Evolutionary conservation across 2,797 vertebrate genomes (phyloP), one percentile per base, ranked within the genome.

Genomic region (Apogon talboti): DNA sequence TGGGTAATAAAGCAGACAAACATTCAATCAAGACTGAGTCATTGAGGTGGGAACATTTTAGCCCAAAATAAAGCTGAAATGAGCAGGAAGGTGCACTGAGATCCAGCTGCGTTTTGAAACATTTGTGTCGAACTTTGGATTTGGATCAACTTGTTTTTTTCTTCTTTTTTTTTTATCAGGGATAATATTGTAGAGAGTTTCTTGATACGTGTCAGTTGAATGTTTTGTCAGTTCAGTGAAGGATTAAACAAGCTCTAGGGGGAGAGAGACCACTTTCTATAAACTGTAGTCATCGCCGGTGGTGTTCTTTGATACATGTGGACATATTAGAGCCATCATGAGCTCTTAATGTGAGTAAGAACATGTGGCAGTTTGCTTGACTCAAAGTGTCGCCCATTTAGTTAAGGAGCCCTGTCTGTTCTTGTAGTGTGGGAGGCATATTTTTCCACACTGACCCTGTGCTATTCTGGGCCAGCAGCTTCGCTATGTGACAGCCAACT

Each of bases 401-500:
- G 60, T 76, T 56, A 64, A 84, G 71, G 69, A 68, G 66, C 51
- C 50, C 55, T 62, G 66, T 76, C 70, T 75, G 53, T 50, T 77
- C 67, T 57, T 71, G 74, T 76, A 80, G 63, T 85, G 65, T 82
- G 71, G 71, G 66, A 87, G 66, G 77, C 71, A 81, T 79, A 55
- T 87, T 87, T 83, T 79, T 60, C 74, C 68, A 71, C 71, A 56
- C 63, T 83, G 82, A 87, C 83, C 86, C 66, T 7, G 12, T 78
- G 82, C 75, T 87, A 86, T 90, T 91, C 75, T 69, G 60, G 75
- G 85, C 78, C 78, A 84, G 54, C 76, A 71, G 74, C 79, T 79
- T 54, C 53, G 59, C 68, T 83, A 53, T 85, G 74, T 89, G 86
- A 91, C 89, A 88, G 89, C 78, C 79, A 83, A 81, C 84, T 84